Percentiles rank a stretch among this genome's conserved stretches.
Evolutionary conservation across 2,797 vertebrate species (phyloP).

Genomic region (Tympanoctomys barrerae): DNA sequence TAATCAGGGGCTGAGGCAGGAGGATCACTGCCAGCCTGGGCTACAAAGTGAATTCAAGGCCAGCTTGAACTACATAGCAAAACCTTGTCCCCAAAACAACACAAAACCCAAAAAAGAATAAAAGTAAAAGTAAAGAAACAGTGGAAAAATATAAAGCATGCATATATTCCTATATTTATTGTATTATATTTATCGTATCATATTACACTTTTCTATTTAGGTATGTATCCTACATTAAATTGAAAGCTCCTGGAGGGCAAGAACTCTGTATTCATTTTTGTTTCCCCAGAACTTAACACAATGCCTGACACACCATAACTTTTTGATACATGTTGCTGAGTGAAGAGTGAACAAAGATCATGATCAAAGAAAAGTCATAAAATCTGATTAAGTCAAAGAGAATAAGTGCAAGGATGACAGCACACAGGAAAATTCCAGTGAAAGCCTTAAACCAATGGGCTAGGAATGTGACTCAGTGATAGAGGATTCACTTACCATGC

Average conservation of each 20-base stretch:
- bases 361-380: background rate
- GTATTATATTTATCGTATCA: background rate
- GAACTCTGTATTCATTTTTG: background rate
- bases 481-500: background rate
- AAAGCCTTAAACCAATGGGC: background rate
- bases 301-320: background rate
- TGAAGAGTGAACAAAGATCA: constrained; percentile 17
- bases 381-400: constrained; percentile 32
- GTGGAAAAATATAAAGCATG: background rate
- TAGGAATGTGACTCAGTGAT: background rate
- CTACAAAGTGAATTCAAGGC: background rate
- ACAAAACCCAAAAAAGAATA: background rate
- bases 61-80: background rate
- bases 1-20: background rate
- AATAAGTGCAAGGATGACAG: background rate
- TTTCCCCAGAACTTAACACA: background rate
- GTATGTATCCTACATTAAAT: background rate
- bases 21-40: background rate
- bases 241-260: background rate
- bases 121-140: background rate
- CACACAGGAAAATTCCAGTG: constrained; percentile 5
- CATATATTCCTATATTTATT: background rate
- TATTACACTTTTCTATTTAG: background rate
- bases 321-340: background rate
- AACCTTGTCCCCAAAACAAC: background rate